Percentiles rank a stretch among this genome's conserved stretches.
These are phyloP conservation scores for Mesocentrotus franciscanus DNA, from an alignment of 53 echinoderm and acorn worm species.

Conservation along the genomic window DNA sequence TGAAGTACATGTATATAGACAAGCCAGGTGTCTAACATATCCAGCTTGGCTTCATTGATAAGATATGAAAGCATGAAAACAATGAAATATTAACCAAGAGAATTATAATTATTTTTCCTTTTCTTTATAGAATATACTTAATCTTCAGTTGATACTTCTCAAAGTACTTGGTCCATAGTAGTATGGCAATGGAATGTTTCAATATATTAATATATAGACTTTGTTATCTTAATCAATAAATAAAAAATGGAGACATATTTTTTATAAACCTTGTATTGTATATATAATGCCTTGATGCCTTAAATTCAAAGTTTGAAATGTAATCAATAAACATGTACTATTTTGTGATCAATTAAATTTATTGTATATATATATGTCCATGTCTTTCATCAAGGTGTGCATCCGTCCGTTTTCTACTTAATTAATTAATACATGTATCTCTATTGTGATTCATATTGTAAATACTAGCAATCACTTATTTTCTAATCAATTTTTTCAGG, in stretches of 20 bases:
- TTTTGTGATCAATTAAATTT: not conserved
- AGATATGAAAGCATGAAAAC: not conserved
- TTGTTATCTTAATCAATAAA: no score
- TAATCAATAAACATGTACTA: not conserved
- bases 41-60: not conserved
- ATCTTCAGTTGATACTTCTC: no score
- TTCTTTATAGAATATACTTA: no score
- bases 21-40: not conserved
- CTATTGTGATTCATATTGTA: slow-evolving; percentile 12
- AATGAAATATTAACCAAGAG: no score
- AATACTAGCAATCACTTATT: not conserved
- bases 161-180: no score
- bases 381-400: slow-evolving; percentile 30
- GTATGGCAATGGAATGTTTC: no score
- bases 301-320: not conserved
- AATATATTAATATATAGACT: no score
- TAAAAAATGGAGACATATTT: no score
- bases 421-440: not conserved
- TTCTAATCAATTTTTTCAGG: not conserved
- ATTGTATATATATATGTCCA: not conserved
- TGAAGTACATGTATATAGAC: not conserved
- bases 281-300: not conserved
- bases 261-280: not conserved
- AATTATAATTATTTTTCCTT: no score
- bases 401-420: slow-evolving; percentile 43